A percentile compares a stretch with the other conserved stretches of the same genome.
phyloP scores from a whole-genome alignment of 2,888 invertebrate species.

The Thymelicus sylvestris region DNA sequence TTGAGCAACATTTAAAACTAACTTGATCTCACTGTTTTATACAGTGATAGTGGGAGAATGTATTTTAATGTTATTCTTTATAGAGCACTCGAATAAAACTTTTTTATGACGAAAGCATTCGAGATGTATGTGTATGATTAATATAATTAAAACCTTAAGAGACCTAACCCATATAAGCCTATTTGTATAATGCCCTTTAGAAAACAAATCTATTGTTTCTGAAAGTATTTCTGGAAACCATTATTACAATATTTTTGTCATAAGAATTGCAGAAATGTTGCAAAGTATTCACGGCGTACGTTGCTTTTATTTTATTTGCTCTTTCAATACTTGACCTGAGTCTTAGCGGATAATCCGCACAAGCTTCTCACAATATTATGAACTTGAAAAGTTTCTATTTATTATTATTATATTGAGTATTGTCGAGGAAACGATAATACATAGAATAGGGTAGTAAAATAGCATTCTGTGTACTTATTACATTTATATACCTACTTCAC shows the following conservation, averaged over 20 bases:
- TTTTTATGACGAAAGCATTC: too few relatives aligned
- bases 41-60: too few relatives aligned
- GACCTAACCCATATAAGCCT: slow-evolving; percentile 2
- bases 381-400: not conserved
- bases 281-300: slow-evolving; percentile 11
- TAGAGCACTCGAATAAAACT: too few relatives aligned
- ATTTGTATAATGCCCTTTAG: slow-evolving; percentile 10
- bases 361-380: not conserved
- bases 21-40: not conserved
- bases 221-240: slow-evolving; percentile 21
- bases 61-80: too few relatives aligned
- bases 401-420: not conserved
- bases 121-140: too few relatives aligned
- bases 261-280: slow-evolving; percentile 25
- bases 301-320: slow-evolving; percentile 19
- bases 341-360: slow-evolving; percentile 20
- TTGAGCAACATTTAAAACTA: not conserved
- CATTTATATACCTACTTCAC: too few relatives aligned
- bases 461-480: too few relatives aligned
- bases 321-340: slow-evolving; percentile 22
- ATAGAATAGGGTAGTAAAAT: not conserved
- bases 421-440: not conserved
- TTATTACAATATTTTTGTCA: slow-evolving; percentile 18
- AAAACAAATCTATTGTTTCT: slow-evolving; percentile 23
- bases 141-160: not conserved